Percentiles rank a stretch among this genome's conserved stretches.
Conservation (phyloP, 2,113 vertebrate genomes). For the Caretta caretta region DNA sequence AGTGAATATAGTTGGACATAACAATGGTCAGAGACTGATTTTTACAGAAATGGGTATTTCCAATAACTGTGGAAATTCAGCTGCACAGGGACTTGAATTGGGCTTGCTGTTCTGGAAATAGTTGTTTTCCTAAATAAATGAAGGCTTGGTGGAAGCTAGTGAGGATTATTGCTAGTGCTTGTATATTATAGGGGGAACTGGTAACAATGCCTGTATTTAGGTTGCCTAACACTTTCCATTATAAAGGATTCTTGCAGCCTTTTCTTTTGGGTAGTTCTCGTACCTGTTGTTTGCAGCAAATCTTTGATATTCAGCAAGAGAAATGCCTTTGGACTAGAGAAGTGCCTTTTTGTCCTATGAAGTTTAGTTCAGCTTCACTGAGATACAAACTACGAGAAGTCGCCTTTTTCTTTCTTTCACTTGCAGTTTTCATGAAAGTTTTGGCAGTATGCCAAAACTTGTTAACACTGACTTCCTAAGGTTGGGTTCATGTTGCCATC, state of each 20-base stretch:
- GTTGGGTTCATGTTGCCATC: too few relatives aligned
- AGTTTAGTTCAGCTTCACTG: too few relatives aligned
- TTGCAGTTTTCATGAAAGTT: too few relatives aligned
- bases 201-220: background rate
- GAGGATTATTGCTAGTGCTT: background rate
- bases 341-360: background rate
- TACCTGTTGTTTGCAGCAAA: background rate
- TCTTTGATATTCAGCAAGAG: background rate
- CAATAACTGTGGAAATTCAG: background rate
- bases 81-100: background rate
- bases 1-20: background rate
- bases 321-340: background rate
- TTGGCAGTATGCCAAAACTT: too few relatives aligned
- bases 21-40: background rate
- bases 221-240: background rate
- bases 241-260: background rate
- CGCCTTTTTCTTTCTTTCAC: too few relatives aligned
- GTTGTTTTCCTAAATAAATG: background rate
- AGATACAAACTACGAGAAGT: too few relatives aligned
- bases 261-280: background rate
- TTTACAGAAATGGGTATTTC: background rate
- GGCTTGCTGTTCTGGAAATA: background rate
- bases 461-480: too few relatives aligned
- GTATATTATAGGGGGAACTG: background rate
- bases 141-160: background rate